Evolutionary conservation across 2,113 vertebrate genomes (phyloP).

Genomic region (Planiliza haematocheilus): DNA sequence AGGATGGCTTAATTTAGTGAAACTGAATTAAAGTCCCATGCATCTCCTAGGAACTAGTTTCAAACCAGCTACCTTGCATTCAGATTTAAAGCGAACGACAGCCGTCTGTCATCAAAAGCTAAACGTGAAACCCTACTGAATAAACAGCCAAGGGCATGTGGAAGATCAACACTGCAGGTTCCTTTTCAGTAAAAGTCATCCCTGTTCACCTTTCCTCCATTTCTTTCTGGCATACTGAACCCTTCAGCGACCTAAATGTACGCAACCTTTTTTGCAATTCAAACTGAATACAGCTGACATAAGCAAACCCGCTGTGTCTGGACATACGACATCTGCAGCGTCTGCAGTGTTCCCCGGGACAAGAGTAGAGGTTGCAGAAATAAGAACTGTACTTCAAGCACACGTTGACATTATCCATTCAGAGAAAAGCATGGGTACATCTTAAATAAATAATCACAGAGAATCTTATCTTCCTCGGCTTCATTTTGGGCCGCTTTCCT

Average conservation of each 20-base stretch:
- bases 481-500: constrained; percentile 6
- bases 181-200: neutral
- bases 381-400: too few relatives aligned
- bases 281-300: neutral
- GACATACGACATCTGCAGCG: neutral
- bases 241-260: neutral
- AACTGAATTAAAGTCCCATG: too few relatives aligned
- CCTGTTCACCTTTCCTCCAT: neutral
- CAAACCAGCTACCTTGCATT: too few relatives aligned
- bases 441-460: neutral
- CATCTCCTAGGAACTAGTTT: too few relatives aligned
- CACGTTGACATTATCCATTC: too few relatives aligned
- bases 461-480: neutral
- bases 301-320: neutral
- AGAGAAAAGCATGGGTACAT: neutral
- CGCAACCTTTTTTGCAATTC: neutral
- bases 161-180: neutral
- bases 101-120: neutral
- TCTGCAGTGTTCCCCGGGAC: too few relatives aligned
- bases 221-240: neutral
- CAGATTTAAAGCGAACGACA: too few relatives aligned
- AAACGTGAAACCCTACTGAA: neutral
- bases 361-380: too few relatives aligned
- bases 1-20: too few relatives aligned
- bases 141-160: neutral